Evolutionary conservation across 2,797 vertebrate genomes (phyloP), one percentile per base, ranked within the genome.

Genomic region (Sciurus vulgaris): DNA sequence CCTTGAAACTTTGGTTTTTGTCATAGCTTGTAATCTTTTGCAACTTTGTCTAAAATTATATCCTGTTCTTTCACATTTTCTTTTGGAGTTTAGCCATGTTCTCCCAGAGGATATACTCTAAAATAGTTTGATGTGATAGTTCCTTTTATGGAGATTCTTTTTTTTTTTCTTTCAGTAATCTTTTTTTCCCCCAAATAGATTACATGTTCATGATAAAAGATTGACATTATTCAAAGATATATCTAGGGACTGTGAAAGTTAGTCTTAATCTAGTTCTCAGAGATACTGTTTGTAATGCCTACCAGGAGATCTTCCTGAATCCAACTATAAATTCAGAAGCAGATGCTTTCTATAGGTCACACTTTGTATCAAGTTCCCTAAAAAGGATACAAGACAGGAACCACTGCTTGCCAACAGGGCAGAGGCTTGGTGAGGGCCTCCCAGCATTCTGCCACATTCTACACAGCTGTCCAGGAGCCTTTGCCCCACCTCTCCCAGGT

Each of bases 31-130:
- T 67, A 74, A 91, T 86, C 81, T 95, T 93, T 89, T 70, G n/a
- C 44, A 93, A 92, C 51, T 83, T 78, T 56, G 20, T 95, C 79
- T 96, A 92, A 94, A 94, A 91, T 87, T 86, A 26, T 24, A 89
- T 67, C 69, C 79, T 86, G 5, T 76, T 92, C 44, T 89, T 92
- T 86, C 59, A 89, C 26, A 92, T 74, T 95, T 88, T 38, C 56
- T 94, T 94, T 28, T 91, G 90, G 76, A 78, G 78, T 87, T 74
- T 41, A 69, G 24, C 54, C 67, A 4, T 61, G 5, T 84, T 83
- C 77, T 92, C 30, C 35, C 86, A 59, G 56, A 3, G 54, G 10
- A 79, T 81, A 22, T 18, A 28, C 20, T 89, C 72, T 91, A 65
- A 93, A 93, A 74, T 35, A 86, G 22, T 89, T 89, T 70, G 38